A percentile compares a stretch with the other conserved stretches of the same genome.
phyloP scores from a whole-genome alignment of 2,797 vertebrate genomes.

The Tapirus indicus region DNA sequence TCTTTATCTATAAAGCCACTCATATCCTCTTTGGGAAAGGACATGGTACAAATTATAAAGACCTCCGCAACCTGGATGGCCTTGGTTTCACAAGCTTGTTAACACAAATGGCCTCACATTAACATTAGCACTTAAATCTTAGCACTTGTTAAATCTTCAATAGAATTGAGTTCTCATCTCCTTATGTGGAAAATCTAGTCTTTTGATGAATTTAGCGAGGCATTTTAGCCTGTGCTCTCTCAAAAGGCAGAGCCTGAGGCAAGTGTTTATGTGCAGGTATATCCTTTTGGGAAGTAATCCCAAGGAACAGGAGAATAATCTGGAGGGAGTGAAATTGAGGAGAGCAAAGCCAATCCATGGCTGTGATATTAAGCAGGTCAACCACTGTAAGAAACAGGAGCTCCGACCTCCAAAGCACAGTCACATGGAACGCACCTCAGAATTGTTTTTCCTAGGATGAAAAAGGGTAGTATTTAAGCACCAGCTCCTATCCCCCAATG shows the following conservation, averaged over 20 bases:
- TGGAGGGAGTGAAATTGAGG: background rate
- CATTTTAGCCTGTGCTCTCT: background rate
- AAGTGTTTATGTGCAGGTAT: background rate
- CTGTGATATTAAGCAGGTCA: background rate
- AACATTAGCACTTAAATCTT: background rate
- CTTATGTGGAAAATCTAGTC: background rate
- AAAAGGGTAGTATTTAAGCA: background rate
- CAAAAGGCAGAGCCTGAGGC: background rate
- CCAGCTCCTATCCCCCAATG: background rate
- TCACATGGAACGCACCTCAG: too few relatives aligned
- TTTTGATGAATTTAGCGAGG: background rate
- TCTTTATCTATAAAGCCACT: background rate
- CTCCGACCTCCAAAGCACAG: background rate
- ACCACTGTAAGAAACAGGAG: background rate
- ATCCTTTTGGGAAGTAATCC: background rate
- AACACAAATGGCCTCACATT: background rate
- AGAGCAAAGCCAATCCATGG: background rate
- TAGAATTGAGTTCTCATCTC: background rate
- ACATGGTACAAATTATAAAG: slow-evolving; percentile 7
- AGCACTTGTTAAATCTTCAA: background rate
- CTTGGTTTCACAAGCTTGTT: background rate
- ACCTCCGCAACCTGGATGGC: background rate
- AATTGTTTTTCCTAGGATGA: background rate
- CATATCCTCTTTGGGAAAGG: background rate
- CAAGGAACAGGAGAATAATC: background rate